Evolutionary conservation across 2,797 vertebrate species (phyloP).

Genomic region (Poecilia velifera): DNA sequence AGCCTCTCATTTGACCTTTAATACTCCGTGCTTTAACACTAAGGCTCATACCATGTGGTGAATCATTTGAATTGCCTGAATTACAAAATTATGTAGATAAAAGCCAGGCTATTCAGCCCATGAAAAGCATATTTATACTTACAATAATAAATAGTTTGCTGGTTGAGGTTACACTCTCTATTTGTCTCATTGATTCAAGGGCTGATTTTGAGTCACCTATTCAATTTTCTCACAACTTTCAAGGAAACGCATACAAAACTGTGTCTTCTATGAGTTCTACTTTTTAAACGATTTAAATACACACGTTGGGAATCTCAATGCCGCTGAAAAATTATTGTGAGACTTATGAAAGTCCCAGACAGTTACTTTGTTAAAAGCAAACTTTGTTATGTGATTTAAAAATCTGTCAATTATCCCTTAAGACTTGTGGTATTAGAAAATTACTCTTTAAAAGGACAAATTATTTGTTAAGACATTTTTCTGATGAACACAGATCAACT

Average conservation of each 20-base stretch:
- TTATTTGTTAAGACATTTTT: neutral
- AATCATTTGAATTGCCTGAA: constrained; percentile 21
- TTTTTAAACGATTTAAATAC: constrained; percentile 1
- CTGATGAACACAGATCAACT: neutral
- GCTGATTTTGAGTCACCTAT: constrained; percentile 28
- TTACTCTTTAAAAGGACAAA: neutral
- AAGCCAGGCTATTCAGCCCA: constrained; percentile 32
- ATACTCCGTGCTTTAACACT: constrained; percentile 9
- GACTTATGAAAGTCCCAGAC: neutral
- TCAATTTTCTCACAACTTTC: constrained; percentile 16
- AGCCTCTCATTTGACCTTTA: constrained; percentile 23
- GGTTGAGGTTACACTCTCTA: constrained; percentile 21
- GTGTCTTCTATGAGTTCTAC: neutral
- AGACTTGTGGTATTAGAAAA: neutral
- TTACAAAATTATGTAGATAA: constrained; percentile 22
- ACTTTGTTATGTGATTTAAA: constrained; percentile 10
- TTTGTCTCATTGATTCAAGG: constrained; percentile 18
- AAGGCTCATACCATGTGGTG: neutral
- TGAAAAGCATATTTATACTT: constrained; percentile 29
- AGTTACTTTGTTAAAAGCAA: neutral
- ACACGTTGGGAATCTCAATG: neutral
- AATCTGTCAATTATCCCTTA: neutral
- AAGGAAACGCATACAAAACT: constrained; percentile 10
- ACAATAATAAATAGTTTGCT: constrained; percentile 26
- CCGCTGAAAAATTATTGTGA: neutral